A percentile compares a stretch with the other conserved stretches of the same genome.
Evolutionary conservation across 1,140 invertebrate species (phyloP).

Genomic region (Triops cancriformis): DNA sequence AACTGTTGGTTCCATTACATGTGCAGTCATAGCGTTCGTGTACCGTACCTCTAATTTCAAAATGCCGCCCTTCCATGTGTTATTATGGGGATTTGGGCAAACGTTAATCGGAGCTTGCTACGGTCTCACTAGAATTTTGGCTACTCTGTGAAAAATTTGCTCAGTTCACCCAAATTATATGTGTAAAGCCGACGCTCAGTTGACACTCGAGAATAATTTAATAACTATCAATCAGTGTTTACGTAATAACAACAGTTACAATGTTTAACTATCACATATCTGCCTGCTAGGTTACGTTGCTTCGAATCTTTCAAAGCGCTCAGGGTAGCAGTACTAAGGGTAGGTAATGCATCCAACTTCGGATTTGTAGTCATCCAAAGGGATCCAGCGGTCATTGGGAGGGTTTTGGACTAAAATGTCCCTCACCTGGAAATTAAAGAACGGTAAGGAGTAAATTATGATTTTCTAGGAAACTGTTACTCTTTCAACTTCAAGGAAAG

Average conservation of each 20-base stretch:
- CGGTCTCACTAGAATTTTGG: constrained; percentile 84
- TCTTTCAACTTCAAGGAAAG: constrained; percentile 42
- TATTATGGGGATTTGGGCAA: constrained; percentile 88
- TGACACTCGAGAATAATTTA: too few species aligned
- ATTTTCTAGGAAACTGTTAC: constrained; percentile 34
- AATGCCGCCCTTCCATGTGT: constrained; percentile 81
- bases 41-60: constrained; percentile 76
- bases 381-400: not conserved
- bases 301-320: too few species aligned
- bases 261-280: too few species aligned
- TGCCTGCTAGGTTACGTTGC: too few species aligned
- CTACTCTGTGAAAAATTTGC: constrained; percentile 52
- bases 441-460: not conserved
- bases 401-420: not conserved
- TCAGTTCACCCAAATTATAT: not conserved
- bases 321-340: not conserved
- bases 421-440: not conserved
- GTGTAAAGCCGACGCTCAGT: not conserved
- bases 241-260: too few species aligned
- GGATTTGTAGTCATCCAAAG: not conserved
- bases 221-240: too few species aligned
- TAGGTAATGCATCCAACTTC: not conserved
- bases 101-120: constrained; percentile 78
- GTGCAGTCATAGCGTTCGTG: constrained; percentile 87
- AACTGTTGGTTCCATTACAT: constrained; percentile 77